Conservation (phyloP, 2,888 invertebrate species). For the Subacronicta megacephala region DNA sequence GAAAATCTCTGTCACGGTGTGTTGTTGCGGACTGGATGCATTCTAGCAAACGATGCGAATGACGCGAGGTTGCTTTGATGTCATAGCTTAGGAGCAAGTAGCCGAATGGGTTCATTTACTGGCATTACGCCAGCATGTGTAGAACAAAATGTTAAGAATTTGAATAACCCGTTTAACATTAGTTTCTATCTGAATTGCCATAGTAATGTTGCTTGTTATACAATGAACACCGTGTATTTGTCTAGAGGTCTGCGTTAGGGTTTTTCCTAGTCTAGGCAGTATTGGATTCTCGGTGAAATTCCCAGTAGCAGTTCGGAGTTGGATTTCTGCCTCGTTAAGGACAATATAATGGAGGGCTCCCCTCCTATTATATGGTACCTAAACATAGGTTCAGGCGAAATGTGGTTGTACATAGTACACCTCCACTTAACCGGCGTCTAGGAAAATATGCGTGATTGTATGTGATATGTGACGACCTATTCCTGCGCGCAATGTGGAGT, state of each 20-base stretch:
- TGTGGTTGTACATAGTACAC: too few species aligned
- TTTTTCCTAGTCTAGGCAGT: too few species aligned
- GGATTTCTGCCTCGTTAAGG: too few species aligned
- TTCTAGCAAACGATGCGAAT: conserved; percentile 28
- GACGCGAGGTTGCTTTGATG: conserved; percentile 44
- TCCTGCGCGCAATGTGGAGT: not conserved
- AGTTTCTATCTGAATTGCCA: conserved; percentile 30
- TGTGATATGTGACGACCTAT: too few species aligned
- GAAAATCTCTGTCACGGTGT: not conserved
- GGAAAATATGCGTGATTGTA: too few species aligned
- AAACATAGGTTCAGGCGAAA: too few species aligned
- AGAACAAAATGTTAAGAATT: conserved; percentile 62
- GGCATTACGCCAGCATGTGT: conserved; percentile 59
- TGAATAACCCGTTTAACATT: conserved; percentile 51
- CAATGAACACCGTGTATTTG: conserved; percentile 2
- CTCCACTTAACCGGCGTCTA: too few species aligned
- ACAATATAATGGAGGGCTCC: too few species aligned
- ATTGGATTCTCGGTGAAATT: too few species aligned
- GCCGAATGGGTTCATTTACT: conserved; percentile 52
- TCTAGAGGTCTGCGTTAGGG: too few species aligned
- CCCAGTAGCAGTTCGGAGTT: too few species aligned
- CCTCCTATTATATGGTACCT: too few species aligned
- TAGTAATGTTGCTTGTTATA: conserved; percentile 7
- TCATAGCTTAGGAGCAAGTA: conserved; percentile 54
- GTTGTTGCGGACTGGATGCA: conserved; percentile 8